Base-by-base conservation (phyloP, 2,888 invertebrate species). In the Isotomurus palustris region DNA sequence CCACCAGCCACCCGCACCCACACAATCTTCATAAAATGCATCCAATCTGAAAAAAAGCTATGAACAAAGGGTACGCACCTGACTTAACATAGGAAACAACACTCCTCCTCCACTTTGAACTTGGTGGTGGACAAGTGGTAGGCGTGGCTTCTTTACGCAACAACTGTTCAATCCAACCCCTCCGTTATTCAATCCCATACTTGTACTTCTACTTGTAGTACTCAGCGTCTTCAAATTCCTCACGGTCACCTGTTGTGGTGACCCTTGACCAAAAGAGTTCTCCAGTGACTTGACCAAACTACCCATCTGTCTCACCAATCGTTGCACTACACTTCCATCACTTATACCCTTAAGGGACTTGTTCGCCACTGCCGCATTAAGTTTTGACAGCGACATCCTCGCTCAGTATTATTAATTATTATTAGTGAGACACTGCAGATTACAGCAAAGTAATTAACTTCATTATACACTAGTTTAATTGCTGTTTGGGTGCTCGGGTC, bases 241-340 rank as follows among this genome's bases (percentile, higher is more conserved):
- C n/a, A n/a, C n/a, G n/a, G n/a, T n/a, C n/a, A n/a, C n/a, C n/a
- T n/a, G n/a, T n/a, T n/a, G n/a, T n/a, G n/a, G 12, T 40, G 40
- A 40, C 40, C 43, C 19, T 43, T 43, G 43, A 43, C 43, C 43
- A 8, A 21, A 43, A 43, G 24, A 40, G 49, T 49, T 55, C 32
- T 49, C 49, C 38, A 49, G 55, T 49, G 40, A 49, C 32, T 35
- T 38, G 6, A 27, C n/a, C 22, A 35, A 22, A 22, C 27, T 40
- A 14, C 51, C 28, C 17, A 29, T 40, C 43, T 41, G 43, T n/a
- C 44, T 28, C 29, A 47, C 12, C 28, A 47, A 5, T 10, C 24
- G 25, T 3, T 28, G 6, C 25, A 47, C n/a, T 32, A 6, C 25
- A 24, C 8, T 14, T 24, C 14, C 6, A 24, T 14, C 21, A 24